Conservation (phyloP, 2,888 invertebrate species). For the Furcula furcula region DNA sequence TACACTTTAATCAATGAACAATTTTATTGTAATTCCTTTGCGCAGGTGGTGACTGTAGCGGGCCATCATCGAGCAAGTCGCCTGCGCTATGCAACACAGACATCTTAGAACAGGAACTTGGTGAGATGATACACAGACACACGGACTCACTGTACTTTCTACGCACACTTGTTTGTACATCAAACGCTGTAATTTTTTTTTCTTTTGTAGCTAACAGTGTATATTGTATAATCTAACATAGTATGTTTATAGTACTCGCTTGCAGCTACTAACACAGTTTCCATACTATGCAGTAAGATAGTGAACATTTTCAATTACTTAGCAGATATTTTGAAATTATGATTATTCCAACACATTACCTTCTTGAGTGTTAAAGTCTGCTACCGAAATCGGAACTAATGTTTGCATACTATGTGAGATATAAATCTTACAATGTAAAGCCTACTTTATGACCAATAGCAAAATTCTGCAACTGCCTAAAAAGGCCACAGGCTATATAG, state of each 20-base stretch:
- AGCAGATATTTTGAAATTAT: neutral
- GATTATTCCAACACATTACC: constrained; percentile 5
- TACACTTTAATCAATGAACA: constrained; percentile 11
- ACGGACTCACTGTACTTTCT: constrained; percentile 1
- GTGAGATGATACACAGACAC: constrained; percentile 48
- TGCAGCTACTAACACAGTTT: constrained; percentile 42
- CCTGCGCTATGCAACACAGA: constrained; percentile 47
- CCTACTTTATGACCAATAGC: too few species aligned
- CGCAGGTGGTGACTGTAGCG: constrained; percentile 67
- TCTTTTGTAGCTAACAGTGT: too few species aligned
- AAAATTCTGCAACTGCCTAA: too few species aligned
- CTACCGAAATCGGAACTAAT: too few species aligned
- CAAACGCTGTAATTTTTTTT: too few species aligned
- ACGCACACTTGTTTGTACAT: constrained; percentile 3
- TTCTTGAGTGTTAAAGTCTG: too few species aligned
- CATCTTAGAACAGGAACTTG: constrained; percentile 67
- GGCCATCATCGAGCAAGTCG: constrained; percentile 49
- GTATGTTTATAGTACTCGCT: constrained; percentile 24
- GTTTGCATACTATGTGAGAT: too few species aligned
- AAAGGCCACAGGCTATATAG: too few species aligned
- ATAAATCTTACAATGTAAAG: too few species aligned
- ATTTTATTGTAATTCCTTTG: constrained; percentile 27
- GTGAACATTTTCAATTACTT: constrained; percentile 4
- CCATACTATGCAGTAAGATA: constrained; percentile 3
- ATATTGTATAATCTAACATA: neutral